Percentiles rank a stretch among this genome's conserved stretches.
Conservation (phyloP, 2,888 invertebrate genomes). For the Ennomos fuscantarius region DNA sequence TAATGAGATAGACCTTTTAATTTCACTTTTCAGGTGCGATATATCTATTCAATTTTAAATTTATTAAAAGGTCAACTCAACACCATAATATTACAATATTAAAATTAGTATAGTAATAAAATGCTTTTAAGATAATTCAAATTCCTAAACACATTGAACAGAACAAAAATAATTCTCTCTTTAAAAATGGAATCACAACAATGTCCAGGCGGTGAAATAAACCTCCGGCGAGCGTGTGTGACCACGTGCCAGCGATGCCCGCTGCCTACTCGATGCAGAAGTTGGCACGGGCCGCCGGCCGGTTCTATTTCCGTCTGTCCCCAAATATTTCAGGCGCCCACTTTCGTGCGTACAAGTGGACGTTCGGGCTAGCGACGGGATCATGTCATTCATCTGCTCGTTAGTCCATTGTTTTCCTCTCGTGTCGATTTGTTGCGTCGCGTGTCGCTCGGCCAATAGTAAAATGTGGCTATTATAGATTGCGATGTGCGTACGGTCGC, state of each 20-base stretch:
- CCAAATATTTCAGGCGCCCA: slow-evolving; percentile 81
- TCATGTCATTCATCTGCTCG: slow-evolving; percentile 82
- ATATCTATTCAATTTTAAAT: too few relatives aligned
- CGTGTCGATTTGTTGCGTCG: slow-evolving; percentile 73
- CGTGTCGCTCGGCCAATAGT: slow-evolving; percentile 72
- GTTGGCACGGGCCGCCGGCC: slow-evolving; percentile 75
- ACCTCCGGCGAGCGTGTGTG: slow-evolving; percentile 55
- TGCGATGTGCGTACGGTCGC: slow-evolving; percentile 65
- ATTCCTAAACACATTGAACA: slow-evolving; percentile 10
- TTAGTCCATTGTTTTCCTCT: slow-evolving; percentile 79
- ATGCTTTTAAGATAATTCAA: slow-evolving; percentile 14
- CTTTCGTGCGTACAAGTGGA: slow-evolving; percentile 72
- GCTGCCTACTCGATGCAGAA: slow-evolving; percentile 63
- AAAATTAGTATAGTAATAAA: neutral
- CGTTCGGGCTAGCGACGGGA: slow-evolving; percentile 60
- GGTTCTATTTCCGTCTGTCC: slow-evolving; percentile 78
- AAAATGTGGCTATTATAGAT: slow-evolving; percentile 63
- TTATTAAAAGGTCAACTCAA: too few relatives aligned
- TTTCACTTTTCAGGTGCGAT: too few relatives aligned
- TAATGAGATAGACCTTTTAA: too few relatives aligned
- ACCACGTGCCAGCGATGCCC: slow-evolving; percentile 68
- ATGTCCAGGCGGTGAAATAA: slow-evolving; percentile 38
- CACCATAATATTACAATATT: too few relatives aligned
- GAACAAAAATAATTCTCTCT: slow-evolving; percentile 28
- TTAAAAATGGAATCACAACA: slow-evolving; percentile 37